Base-by-base conservation (phyloP, 2,888 invertebrate genomes). In the Diadegma fenestrale region DNA sequence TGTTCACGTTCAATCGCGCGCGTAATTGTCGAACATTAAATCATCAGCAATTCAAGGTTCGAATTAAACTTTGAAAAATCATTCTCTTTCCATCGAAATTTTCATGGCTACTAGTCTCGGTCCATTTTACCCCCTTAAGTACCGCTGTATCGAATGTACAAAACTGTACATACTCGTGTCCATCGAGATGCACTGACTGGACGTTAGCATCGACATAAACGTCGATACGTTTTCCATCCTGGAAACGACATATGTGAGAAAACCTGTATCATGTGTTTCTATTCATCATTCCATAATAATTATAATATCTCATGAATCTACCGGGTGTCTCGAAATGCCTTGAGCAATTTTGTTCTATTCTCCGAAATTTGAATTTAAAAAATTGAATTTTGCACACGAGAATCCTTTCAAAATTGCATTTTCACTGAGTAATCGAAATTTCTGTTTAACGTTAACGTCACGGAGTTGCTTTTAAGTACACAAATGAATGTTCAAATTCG, bases 151-250 rank as follows among this genome's bases (percentile, higher is more conserved):
- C 33, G 63, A 63, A 64, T 19, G 43, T 12, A 48, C 43, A 58
- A 45, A 41, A 48, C 30, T 8, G 41, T 48, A 66, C 19, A 68
- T n/a, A 30, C 8, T 26, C 33, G 19, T 14, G 10, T 41, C 51
- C 33, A 6, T 63, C 19, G 61, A 17, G 64, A 54, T 33, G 41
- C 14, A 19, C 68, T 41, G 64, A 43, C 43, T 37, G 69, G 30
- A 61, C 63, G 61, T 26, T 43, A 72, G 64, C 68, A 84, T 86
- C 84, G 86, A 84, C 81, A 79, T 86, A 86, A 86, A 86, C 75
- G 83, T 84, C 83, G 81, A 86, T 79, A 78, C 61, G 37, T 84
- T 82, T 84, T 81, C 69, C 69, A 75, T 48, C 64, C 69, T 79
- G 66, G 75, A 78, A 79, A 78, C 69, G 58, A 41, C 80, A 33